These are phyloP conservation scores for Engraulis encrasicolus DNA, from an alignment of 2,113 vertebrate genomes.

Conservation along the genomic window DNA sequence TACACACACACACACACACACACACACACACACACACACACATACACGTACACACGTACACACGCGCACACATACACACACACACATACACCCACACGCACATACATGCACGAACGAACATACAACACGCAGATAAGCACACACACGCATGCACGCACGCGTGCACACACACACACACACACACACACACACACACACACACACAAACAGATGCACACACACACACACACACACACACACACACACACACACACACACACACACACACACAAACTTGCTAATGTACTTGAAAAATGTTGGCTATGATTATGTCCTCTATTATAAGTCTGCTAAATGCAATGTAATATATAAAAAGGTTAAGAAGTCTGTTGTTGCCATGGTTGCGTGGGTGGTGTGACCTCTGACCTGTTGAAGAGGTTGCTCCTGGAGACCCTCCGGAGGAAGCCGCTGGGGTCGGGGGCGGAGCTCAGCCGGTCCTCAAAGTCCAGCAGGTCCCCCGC, in stretches of 20 bases:
- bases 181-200: too few species aligned
- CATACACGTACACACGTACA: background rate
- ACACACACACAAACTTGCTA: too few species aligned
- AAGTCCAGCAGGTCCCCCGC: constrained; percentile 90
- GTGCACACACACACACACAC: too few species aligned
- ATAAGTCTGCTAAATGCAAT: too few species aligned
- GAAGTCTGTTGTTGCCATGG: background rate
- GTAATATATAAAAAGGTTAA: too few species aligned
- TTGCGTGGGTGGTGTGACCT: background rate
- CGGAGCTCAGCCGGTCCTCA: constrained; percentile 84
- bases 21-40: background rate
- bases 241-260: too few species aligned
- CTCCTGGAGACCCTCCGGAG: constrained; percentile 91
- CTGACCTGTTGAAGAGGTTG: constrained; percentile 89
- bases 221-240: too few species aligned
- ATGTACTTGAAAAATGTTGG: too few species aligned
- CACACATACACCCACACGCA: background rate
- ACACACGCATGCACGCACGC: too few species aligned
- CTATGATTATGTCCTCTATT: too few species aligned
- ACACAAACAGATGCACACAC: too few species aligned
- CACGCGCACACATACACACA: background rate
- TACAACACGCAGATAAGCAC: too few species aligned
- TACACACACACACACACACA: constrained; percentile 16
- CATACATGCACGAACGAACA: background rate
- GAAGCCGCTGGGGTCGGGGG: constrained; percentile 89